A percentile compares a stretch with the other conserved stretches of the same genome.
Evolutionary conservation across 2,113 vertebrate genomes (phyloP).

Genomic region (Tetrax tetrax): DNA sequence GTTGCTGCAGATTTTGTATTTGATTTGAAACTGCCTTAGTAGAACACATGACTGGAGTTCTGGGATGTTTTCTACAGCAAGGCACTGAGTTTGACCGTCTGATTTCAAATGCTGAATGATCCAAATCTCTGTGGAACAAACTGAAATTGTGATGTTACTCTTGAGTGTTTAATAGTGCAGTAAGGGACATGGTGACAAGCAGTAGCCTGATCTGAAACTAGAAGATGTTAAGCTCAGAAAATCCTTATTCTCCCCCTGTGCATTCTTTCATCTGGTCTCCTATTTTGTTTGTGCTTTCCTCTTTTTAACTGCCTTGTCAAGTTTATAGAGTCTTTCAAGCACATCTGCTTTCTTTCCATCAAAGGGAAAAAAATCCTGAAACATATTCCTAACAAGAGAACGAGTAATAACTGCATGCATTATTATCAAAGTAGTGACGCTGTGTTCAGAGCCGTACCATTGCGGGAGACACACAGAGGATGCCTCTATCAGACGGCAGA

Average conservation of each 20-base stretch:
- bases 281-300: background rate
- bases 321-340: background rate
- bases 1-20: background rate
- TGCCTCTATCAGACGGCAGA: background rate
- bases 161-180: background rate
- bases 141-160: constrained; percentile 1
- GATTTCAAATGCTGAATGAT: background rate
- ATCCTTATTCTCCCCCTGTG: background rate
- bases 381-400: background rate
- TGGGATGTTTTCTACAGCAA: background rate
- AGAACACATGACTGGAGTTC: background rate
- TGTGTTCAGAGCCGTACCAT: background rate
- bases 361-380: background rate
- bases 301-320: background rate
- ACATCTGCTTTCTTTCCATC: background rate
- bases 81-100: background rate
- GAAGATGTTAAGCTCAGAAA: constrained; percentile 1
- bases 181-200: background rate
- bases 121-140: background rate
- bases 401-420: background rate
- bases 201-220: background rate
- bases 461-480: background rate
- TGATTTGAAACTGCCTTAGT: background rate
- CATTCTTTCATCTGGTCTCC: constrained; percentile 6
- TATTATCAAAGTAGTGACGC: background rate